Evolutionary conservation across 1,140 invertebrate species (phyloP).

Genomic region (Musca domestica): DNA sequence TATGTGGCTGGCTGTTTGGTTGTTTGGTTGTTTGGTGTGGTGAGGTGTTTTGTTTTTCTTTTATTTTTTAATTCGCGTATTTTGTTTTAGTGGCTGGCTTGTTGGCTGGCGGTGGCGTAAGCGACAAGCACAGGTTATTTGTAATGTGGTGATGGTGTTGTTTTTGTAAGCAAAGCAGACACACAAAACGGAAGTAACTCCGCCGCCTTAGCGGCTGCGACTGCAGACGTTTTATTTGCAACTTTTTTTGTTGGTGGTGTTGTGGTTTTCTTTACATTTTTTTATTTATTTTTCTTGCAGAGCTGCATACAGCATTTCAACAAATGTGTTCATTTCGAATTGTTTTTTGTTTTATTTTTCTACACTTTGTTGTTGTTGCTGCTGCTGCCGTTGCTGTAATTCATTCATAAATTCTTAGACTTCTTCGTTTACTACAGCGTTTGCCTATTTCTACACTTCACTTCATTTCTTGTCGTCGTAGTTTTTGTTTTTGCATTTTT

Average conservation of each 20-base stretch:
- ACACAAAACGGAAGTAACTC: slow-evolving; percentile 29
- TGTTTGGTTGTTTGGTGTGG: not conserved
- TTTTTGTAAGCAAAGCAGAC: not conserved
- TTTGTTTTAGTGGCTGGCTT: too few relatives aligned
- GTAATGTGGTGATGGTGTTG: not conserved
- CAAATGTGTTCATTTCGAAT: not conserved
- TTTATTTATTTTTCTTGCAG: not conserved
- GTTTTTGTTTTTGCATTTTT: too few relatives aligned
- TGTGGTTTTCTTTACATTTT: not conserved
- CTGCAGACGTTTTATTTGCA: slow-evolving; percentile 17
- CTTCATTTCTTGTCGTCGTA: too few relatives aligned
- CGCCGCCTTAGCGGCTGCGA: slow-evolving; percentile 30
- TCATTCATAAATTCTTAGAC: slow-evolving; percentile 16
- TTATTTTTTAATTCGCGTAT: not conserved
- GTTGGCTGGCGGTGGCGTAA: too few relatives aligned
- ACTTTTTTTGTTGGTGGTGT: not conserved
- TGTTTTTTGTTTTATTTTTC: not conserved
- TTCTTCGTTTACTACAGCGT: not conserved
- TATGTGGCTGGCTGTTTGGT: not conserved
- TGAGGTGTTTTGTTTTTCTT: slow-evolving; percentile 5
- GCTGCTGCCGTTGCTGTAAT: not conserved
- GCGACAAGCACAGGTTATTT: slow-evolving; percentile 6
- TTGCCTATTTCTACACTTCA: not conserved
- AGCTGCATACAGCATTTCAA: not conserved
- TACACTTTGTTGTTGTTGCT: not conserved